Conservation (phyloP, 2,797 vertebrate species). For the Borostomias antarcticus region DNA sequence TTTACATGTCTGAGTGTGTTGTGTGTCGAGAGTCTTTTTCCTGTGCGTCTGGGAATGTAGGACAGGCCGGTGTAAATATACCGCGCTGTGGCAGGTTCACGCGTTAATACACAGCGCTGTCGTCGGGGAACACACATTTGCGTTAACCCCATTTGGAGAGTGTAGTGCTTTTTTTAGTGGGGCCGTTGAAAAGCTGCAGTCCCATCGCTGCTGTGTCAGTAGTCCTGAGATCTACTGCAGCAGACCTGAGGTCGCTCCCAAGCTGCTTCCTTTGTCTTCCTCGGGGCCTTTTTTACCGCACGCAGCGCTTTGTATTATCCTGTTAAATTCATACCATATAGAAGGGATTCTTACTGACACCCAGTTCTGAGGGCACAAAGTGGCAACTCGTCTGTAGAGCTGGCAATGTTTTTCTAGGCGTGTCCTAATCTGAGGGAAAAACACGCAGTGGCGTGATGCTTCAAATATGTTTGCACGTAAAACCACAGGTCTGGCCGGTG, state of each 20-base stretch:
- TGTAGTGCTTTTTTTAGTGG: slow-evolving; percentile 19
- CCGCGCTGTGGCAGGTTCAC: background rate
- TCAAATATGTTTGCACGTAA: slow-evolving; percentile 6
- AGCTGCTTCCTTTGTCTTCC: background rate
- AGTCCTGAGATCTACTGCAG: slow-evolving; percentile 32
- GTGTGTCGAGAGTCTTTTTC: background rate
- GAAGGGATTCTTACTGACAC: background rate
- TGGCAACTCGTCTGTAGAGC: slow-evolving; percentile 14
- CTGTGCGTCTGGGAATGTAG: background rate
- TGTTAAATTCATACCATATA: slow-evolving; percentile 4
- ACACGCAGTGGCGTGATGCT: slow-evolving; percentile 13
- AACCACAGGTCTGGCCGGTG: slow-evolving; percentile 7
- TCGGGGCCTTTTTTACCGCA: background rate
- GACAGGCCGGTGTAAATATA: background rate
- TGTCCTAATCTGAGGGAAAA: slow-evolving; percentile 26
- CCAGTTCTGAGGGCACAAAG: background rate
- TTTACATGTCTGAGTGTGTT: background rate
- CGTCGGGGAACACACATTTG: background rate
- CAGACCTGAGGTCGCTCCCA: no score
- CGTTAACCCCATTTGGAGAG: background rate
- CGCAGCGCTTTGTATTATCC: background rate
- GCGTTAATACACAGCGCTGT: no score
- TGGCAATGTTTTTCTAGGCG: slow-evolving; percentile 22
- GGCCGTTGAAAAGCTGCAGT: slow-evolving; percentile 38
- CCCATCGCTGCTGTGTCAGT: slow-evolving; percentile 43